Evolutionary conservation across 2,113 vertebrate species (phyloP), one percentile per base, ranked within the genome.

Genomic region (Neogobius melanostomus): DNA sequence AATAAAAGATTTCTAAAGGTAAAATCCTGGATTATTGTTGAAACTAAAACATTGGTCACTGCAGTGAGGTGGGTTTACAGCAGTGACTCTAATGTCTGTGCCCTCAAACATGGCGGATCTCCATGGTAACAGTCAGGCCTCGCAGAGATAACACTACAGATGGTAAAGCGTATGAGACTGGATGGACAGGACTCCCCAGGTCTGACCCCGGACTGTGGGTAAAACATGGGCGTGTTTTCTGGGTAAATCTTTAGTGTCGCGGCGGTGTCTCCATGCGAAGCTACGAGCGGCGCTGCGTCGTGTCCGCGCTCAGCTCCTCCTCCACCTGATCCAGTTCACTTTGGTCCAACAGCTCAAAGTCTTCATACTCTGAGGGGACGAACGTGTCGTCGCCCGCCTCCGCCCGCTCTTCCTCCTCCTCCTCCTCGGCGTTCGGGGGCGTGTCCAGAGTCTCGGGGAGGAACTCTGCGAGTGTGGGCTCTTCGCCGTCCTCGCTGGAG

Each of bases 311-410:
- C 0, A 95, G 89, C 90, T 92, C 96, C 48, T 94, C 94, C 64
- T 95, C 93, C 79, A 94, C 90, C 86, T 95, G 94, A 82, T 98
- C 97, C 93, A 99, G 92, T 94, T 99, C 98, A 75, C 94, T 96
- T 94, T 98, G 97, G 94, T 99, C 98, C 93, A 99, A 93, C 75
- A 99, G 94, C 94, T 98, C 98, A 91, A 99, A 99, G 93, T 99
- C 98, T 89, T 95, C 95, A 10, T 97, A 95, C 64, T 93, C 92
- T 0, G 85, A 74, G 0, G 81, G 75, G 61, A 95, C 95, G 1
- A 90, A 82, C 0, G 88, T 85, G 69, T 86, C 72, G 15, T 91
- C 90, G 0, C 82, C 85, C 11, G 79, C 50, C 15, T n/a, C 53
- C 16, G n/a, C 17, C n/a, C 53, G 48, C 48, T 88, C 89, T 59